Base-by-base conservation (phyloP, 2,797 vertebrate species). In the Acropternis orthonyx region DNA sequence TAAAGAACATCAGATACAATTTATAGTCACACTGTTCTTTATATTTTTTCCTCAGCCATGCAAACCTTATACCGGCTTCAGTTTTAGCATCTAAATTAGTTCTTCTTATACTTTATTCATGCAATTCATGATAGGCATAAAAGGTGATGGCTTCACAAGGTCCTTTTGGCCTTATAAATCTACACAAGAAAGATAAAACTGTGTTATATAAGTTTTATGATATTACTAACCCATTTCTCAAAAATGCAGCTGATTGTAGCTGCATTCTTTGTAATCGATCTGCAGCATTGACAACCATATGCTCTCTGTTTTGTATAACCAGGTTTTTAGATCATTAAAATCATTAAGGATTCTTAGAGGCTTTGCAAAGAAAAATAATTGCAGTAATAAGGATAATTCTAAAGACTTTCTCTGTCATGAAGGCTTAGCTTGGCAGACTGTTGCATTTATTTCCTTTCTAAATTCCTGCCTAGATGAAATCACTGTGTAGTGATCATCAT, bases 271-370 rank as follows among this genome's bases (percentile, higher is more conserved):
- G 48, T 88, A 92, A 93, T 76, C 73, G 85, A 95, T 91, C 39
- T 92, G 51, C 36, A 74, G 17, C 30, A 84, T 26, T 84, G 85
- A 93, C 73, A 95, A 67, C 41, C 66, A 54, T 56, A 89, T 88
- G 41, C 61, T 93, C n/a, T 78, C 88, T 68, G 22, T 95, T 96
- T 95, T 88, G 77, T 88, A 87, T 68, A 66, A 91, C 14, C 32
- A 91, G 72, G 19, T 52, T 91, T 74, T 78, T 58, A 94, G 88
- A 90, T 89, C 88, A 94, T 95, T 96, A 89, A 85, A 96, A 94
- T 80, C 26, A 81, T 76, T 91, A 86, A 58, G 72, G 30, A 83
- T 62, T 94, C 48, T 56, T 85, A 82, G 34, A 91, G 76, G 68
- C 41, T 96, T 83, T 88, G 69, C 80, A 91, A 90, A 93, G 68